Evolutionary conservation across 2,888 invertebrate genomes (phyloP).

Genomic region (Tinea trinotella): DNA sequence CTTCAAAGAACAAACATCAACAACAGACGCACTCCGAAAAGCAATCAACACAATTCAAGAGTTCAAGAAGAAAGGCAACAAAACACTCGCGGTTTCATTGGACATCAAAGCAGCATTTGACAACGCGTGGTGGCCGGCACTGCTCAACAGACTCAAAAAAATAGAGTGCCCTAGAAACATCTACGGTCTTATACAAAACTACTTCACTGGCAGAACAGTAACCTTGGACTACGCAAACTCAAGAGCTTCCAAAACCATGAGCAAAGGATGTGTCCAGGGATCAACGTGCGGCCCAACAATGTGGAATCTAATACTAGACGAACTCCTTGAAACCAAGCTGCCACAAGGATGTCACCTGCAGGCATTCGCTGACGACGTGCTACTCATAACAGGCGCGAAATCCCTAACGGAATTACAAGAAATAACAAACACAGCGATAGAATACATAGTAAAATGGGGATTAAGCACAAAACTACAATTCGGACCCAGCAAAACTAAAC

Average conservation of each 20-base stretch:
- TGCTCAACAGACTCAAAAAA: constrained; percentile 22
- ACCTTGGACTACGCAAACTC: constrained; percentile 20
- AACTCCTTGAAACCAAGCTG: constrained; percentile 20
- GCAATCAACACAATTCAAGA: constrained; percentile 19
- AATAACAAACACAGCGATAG: too few species aligned
- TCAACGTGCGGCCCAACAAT: constrained; percentile 25
- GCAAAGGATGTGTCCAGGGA: constrained; percentile 28
- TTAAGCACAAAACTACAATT: too few species aligned
- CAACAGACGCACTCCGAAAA: constrained; percentile 19
- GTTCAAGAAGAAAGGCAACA: neutral
- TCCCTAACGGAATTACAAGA: too few species aligned
- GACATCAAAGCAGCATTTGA: constrained; percentile 20
- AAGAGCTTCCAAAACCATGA: constrained; percentile 20
- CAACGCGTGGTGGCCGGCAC: constrained; percentile 21
- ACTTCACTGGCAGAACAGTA: constrained; percentile 22
- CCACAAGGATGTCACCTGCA: neutral
- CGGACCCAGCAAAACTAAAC: too few species aligned
- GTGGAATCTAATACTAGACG: constrained; percentile 28
- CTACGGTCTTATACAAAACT: constrained; percentile 22
- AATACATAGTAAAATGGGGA: too few species aligned
- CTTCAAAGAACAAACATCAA: constrained; percentile 24
- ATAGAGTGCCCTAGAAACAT: constrained; percentile 25
- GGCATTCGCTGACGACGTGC: constrained; percentile 17
- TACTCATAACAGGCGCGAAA: too few species aligned
- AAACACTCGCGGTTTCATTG: constrained; percentile 21